Percentiles rank a stretch among this genome's conserved stretches.
Conservation (phyloP, 2,888 invertebrate genomes). For the Dicycla oo region DNA sequence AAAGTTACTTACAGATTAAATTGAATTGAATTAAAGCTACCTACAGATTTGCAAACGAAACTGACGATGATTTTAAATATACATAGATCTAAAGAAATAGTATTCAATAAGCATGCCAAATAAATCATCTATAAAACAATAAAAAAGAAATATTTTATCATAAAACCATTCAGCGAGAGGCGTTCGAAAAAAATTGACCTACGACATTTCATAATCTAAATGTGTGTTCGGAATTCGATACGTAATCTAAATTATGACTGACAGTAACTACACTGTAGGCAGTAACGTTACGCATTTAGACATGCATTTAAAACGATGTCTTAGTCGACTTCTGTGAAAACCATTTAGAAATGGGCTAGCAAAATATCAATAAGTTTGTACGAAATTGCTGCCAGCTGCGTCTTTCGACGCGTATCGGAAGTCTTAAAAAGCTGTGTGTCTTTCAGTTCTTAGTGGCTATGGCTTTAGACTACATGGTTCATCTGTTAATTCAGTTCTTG, state of each 20-base stretch:
- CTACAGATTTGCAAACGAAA: neutral
- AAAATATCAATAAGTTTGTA: constrained; percentile 40
- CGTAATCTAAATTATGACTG: constrained; percentile 56
- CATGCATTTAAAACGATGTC: constrained; percentile 38
- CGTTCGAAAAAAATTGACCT: constrained; percentile 40
- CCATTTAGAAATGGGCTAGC: constrained; percentile 35
- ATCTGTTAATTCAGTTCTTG: neutral
- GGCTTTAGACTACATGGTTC: neutral
- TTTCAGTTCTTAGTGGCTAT: neutral
- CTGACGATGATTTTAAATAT: no score
- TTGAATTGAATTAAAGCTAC: no score
- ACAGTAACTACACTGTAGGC: constrained; percentile 47
- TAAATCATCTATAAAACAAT: constrained; percentile 13
- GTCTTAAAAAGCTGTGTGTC: neutral
- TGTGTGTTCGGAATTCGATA: constrained; percentile 46
- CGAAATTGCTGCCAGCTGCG: constrained; percentile 34
- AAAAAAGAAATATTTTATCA: constrained; percentile 12
- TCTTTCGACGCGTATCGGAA: constrained; percentile 11
- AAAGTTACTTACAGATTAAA: no score
- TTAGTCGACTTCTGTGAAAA: constrained; percentile 40
- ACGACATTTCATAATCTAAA: constrained; percentile 48
- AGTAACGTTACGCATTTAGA: constrained; percentile 53
- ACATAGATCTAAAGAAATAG: neutral
- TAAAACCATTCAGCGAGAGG: neutral
- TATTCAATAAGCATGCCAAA: neutral